Evolutionary conservation across 1,140 invertebrate species (phyloP).

Genomic region (Episyrphus balteatus): DNA sequence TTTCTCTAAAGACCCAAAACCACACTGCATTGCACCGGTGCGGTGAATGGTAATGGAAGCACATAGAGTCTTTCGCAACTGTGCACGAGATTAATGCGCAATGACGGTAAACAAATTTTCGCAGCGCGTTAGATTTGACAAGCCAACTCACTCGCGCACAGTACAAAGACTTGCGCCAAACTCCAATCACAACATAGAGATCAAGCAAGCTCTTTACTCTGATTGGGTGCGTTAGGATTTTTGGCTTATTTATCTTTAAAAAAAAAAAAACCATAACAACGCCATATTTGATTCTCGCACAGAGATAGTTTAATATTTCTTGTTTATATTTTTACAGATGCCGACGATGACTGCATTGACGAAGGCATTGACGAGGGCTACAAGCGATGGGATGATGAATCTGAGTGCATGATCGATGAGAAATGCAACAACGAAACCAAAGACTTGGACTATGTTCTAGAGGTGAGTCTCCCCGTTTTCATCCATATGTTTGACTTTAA

Average conservation of each 20-base stretch:
- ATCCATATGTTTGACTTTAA: too few species aligned
- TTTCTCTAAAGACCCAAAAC: not conserved
- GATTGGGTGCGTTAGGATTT: too few species aligned
- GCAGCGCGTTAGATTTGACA: too few species aligned
- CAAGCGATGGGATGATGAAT: conserved; percentile 40
- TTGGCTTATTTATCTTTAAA: conserved; percentile 4
- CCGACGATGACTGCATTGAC: conserved; percentile 84
- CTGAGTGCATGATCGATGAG: conserved; percentile 39
- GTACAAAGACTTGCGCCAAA: too few species aligned
- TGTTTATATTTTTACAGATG: conserved; percentile 41
- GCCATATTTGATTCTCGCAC: not conserved
- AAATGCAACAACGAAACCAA: conserved; percentile 29
- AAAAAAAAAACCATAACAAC: not conserved
- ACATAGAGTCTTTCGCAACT: too few species aligned
- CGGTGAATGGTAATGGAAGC: not conserved
- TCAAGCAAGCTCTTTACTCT: too few species aligned
- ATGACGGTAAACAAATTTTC: too few species aligned
- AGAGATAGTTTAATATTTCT: not conserved
- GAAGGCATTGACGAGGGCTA: conserved; percentile 60
- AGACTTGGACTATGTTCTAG: conserved; percentile 35
- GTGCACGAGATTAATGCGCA: too few species aligned
- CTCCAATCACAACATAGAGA: too few species aligned
- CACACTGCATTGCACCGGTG: not conserved
- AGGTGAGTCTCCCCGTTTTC: conserved; percentile 26
- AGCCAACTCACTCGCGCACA: too few species aligned